These are phyloP conservation scores for Syngnathus rostellatus DNA, from an alignment of 2,797 vertebrate genomes.

Conservation along the genomic window DNA sequence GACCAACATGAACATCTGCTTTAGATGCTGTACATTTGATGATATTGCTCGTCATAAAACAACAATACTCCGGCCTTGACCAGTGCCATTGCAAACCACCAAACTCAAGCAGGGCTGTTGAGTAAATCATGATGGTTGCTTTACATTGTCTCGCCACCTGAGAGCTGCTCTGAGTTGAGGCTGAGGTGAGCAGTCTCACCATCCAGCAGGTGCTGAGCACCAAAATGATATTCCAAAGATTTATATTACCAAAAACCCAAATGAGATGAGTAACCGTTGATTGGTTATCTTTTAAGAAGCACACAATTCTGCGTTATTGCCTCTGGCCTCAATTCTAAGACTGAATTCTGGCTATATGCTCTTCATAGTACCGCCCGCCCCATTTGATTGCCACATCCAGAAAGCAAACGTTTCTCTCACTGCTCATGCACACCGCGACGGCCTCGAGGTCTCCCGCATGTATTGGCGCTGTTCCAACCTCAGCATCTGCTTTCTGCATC, in stretches of 20 bases:
- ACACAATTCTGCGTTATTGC: constrained; percentile 21
- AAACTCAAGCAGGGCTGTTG: constrained; percentile 12
- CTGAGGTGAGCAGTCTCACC: constrained; percentile 39
- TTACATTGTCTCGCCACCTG: constrained; percentile 34
- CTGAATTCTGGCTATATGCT: constrained; percentile 44
- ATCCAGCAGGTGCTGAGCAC: constrained; percentile 45
- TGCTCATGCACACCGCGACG: constrained; percentile 41
- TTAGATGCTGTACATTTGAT: constrained; percentile 21
- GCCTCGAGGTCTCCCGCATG: constrained; percentile 48
- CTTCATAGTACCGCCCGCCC: constrained; percentile 47
- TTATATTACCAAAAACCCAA: constrained; percentile 52
- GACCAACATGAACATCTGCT: constrained; percentile 27
- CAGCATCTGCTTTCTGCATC: constrained; percentile 64
- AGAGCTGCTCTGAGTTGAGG: constrained; percentile 33
- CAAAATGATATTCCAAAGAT: constrained; percentile 51
- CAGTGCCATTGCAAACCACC: background rate
- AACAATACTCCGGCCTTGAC: constrained; percentile 39
- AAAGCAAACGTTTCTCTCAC: constrained; percentile 60
- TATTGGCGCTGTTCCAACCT: constrained; percentile 48
- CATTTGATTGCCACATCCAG: constrained; percentile 55
- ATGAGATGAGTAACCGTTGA: background rate
- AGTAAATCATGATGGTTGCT: constrained; percentile 25
- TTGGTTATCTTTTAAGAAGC: background rate
- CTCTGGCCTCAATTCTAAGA: constrained; percentile 38
- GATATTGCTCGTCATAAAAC: constrained; percentile 35